Percentiles rank a stretch among this genome's conserved stretches.
phyloP scores from a whole-genome alignment of 2,113 vertebrate species.

The Grammomys surdaster region DNA sequence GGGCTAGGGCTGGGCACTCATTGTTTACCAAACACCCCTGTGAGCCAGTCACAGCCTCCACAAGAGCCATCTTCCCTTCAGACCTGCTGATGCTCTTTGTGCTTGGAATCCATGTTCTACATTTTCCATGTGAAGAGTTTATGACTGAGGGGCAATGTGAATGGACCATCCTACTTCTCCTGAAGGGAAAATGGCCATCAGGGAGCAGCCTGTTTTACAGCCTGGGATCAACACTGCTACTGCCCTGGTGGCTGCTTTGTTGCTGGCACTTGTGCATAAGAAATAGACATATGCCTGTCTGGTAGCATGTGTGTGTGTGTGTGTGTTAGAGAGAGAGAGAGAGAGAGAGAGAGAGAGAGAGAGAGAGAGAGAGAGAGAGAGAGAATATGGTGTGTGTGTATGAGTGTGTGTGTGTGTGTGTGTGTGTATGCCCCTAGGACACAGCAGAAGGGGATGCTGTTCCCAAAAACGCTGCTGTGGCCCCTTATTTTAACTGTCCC shows the following conservation, averaged over 20 bases:
- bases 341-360: too few species aligned
- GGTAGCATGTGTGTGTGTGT: not conserved
- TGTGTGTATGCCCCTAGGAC: not conserved
- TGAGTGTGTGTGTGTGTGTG: not conserved
- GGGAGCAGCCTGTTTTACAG: not conserved
- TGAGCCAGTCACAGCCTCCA: not conserved
- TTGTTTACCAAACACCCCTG: not conserved
- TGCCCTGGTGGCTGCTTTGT: not conserved
- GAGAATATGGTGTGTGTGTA: too few species aligned
- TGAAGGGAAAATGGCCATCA: conserved; percentile 3
- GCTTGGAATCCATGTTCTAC: conserved; percentile 35
- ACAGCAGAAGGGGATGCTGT: not conserved
- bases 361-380: too few species aligned
- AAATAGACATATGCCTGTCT: not conserved
- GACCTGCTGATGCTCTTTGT: not conserved
- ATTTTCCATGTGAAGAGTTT: conserved; percentile 21
- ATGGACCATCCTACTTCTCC: not conserved
- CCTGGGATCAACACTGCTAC: conserved; percentile 21
- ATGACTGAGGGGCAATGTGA: conserved; percentile 8
- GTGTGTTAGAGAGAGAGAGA: too few species aligned
- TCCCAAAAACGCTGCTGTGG: not conserved
- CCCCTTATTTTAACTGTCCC: not conserved
- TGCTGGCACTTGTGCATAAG: not conserved
- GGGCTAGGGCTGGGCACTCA: not conserved
- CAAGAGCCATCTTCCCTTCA: not conserved